phyloP scores from a whole-genome alignment of 2,888 invertebrate species.

The Lucinisca nassula region DNA sequence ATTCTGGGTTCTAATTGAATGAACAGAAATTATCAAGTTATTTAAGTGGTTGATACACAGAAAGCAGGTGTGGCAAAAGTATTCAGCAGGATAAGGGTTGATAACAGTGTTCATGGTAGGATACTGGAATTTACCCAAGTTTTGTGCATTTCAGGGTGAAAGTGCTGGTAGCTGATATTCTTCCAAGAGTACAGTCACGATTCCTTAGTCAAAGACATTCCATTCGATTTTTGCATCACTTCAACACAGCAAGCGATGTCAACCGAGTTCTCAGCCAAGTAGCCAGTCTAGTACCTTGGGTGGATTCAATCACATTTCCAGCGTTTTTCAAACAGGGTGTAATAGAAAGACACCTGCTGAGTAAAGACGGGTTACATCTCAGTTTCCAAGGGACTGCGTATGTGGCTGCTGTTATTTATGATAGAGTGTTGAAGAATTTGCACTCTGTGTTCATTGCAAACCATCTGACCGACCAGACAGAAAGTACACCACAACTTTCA shows the following conservation, averaged over 20 bases:
- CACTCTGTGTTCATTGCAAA: no score
- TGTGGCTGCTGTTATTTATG: background rate
- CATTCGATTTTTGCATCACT: background rate
- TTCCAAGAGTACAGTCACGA: background rate
- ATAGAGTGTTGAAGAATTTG: no score
- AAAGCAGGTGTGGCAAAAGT: no score
- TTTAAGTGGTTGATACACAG: no score
- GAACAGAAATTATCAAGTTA: no score
- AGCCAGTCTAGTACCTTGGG: background rate
- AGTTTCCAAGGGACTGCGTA: background rate
- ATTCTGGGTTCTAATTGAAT: no score
- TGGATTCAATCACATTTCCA: background rate
- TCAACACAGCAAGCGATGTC: background rate
- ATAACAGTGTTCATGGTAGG: no score
- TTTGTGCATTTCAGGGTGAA: background rate
- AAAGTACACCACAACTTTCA: no score
- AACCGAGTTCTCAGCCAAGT: background rate
- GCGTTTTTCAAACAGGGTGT: background rate
- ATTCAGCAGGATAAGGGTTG: no score
- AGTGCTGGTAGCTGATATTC: background rate
- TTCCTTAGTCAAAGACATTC: background rate
- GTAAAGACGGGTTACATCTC: background rate
- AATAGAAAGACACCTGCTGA: background rate
- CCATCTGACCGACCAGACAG: no score
- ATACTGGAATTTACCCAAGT: background rate